Evolutionary conservation across 2,797 vertebrate genomes (phyloP).

Genomic region (Malacoctenus gilli): DNA sequence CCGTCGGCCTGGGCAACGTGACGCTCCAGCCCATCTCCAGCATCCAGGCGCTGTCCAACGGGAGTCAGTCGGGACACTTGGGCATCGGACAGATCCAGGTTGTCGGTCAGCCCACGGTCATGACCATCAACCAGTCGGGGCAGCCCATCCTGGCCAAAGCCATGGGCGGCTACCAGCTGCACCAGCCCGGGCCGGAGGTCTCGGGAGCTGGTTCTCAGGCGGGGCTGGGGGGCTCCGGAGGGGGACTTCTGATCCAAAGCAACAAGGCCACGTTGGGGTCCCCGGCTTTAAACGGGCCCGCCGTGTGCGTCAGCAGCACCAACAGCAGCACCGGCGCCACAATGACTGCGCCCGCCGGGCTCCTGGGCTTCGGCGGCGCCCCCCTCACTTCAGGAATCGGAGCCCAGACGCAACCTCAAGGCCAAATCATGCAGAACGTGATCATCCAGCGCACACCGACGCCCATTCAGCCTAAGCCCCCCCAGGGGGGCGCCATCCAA

Average conservation of each 20-base stretch:
- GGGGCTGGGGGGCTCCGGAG: slow-evolving; percentile 77
- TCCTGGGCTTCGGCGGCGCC: slow-evolving; percentile 79
- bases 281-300: slow-evolving; percentile 88
- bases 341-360: slow-evolving; percentile 76
- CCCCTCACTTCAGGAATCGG: slow-evolving; percentile 75
- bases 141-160: slow-evolving; percentile 91
- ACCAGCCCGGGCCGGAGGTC: slow-evolving; percentile 85
- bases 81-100: slow-evolving; percentile 96
- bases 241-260: slow-evolving; percentile 92
- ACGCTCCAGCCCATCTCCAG: slow-evolving; percentile 94
- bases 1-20: slow-evolving; percentile 91
- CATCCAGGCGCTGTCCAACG: slow-evolving; percentile 91
- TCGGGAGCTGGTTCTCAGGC: slow-evolving; percentile 75
- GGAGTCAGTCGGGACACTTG: slow-evolving; percentile 88
- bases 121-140: slow-evolving; percentile 94
- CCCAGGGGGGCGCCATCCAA: slow-evolving; percentile 81
- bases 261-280: slow-evolving; percentile 87
- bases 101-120: slow-evolving; percentile 92
- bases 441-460: slow-evolving; percentile 95
- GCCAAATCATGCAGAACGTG: slow-evolving; percentile 88
- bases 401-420: slow-evolving; percentile 77
- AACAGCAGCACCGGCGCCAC: slow-evolving; percentile 74
- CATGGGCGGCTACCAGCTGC: slow-evolving; percentile 89
- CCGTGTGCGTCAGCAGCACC: slow-evolving; percentile 85
- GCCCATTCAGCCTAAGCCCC: slow-evolving; percentile 96